These are phyloP conservation scores for Zaprionus africanus DNA, from an alignment of 1,140 invertebrate genomes.

Conservation along the genomic window DNA sequence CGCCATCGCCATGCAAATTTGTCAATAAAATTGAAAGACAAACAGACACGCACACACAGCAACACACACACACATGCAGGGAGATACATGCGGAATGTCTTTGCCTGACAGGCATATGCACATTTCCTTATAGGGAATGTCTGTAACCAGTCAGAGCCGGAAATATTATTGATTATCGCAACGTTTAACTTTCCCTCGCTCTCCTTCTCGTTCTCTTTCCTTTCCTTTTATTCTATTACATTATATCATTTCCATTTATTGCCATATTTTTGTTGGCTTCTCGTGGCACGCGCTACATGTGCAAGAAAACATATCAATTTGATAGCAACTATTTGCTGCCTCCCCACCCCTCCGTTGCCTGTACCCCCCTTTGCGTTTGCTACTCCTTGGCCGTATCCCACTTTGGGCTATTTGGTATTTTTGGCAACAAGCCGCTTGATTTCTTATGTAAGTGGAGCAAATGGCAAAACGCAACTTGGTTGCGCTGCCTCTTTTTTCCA, in stretches of 20 bases:
- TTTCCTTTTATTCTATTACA: constrained; percentile 31
- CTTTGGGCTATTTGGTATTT: constrained; percentile 48
- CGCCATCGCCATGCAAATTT: constrained; percentile 63
- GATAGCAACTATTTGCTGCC: constrained; percentile 49
- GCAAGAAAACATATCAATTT: constrained; percentile 70
- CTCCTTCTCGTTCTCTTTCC: background rate
- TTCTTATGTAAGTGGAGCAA: constrained; percentile 72
- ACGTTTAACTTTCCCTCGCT: constrained; percentile 60
- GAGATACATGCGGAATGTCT: constrained; percentile 10
- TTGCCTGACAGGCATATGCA: constrained; percentile 35
- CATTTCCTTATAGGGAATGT: constrained; percentile 12
- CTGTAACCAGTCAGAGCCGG: constrained; percentile 44
- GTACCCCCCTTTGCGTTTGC: background rate
- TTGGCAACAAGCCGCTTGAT: constrained; percentile 62
- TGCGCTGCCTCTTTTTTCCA: constrained; percentile 21
- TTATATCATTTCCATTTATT: constrained; percentile 68
- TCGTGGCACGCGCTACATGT: constrained; percentile 42
- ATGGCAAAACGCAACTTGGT: constrained; percentile 46
- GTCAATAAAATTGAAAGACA: constrained; percentile 64
- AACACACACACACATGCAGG: constrained; percentile 28
- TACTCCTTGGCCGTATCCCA: background rate
- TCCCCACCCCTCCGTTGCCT: background rate
- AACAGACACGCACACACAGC: constrained; percentile 22
- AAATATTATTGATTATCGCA: constrained; percentile 78
- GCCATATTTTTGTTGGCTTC: constrained; percentile 33